Conservation (phyloP, 2,113 vertebrate species). For the Toxotes chatareus region DNA sequence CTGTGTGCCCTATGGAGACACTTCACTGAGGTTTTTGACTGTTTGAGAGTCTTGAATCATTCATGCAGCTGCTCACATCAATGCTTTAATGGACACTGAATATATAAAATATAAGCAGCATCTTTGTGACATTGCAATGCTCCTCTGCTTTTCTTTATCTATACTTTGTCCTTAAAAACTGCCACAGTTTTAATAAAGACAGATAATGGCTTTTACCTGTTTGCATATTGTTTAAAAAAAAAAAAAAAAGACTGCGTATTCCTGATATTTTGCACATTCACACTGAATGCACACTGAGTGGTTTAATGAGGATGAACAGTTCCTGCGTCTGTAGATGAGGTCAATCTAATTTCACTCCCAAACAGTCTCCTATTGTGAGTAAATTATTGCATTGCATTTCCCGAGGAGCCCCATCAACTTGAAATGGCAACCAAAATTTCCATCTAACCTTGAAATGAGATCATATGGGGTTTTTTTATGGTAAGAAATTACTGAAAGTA, state of each 20-base stretch:
- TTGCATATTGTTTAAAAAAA: background rate
- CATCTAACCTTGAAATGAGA: slow-evolving; percentile 26
- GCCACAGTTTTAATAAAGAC: background rate
- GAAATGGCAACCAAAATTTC: slow-evolving; percentile 9
- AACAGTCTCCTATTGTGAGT: slow-evolving; percentile 40
- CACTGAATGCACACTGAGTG: background rate
- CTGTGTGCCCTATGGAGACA: background rate
- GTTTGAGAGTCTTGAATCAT: slow-evolving; percentile 1
- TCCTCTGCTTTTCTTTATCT: background rate
- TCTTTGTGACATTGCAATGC: background rate
- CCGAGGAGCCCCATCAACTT: background rate
- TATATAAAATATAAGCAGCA: slow-evolving; percentile 4
- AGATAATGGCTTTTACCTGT: slow-evolving; percentile 12
- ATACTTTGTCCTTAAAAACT: background rate
- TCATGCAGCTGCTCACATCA: slow-evolving; percentile 14
- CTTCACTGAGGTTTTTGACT: background rate
- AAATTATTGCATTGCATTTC: slow-evolving; percentile 41
- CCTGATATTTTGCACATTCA: too few species aligned
- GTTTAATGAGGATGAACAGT: slow-evolving; percentile 46
- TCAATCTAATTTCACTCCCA: slow-evolving; percentile 54
- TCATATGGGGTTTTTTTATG: background rate
- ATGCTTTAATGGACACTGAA: slow-evolving; percentile 2
- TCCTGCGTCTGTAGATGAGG: slow-evolving; percentile 45
- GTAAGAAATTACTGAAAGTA: slow-evolving; percentile 2
- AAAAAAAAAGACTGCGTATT: background rate